Evolutionary conservation across 2,797 vertebrate species (phyloP), one percentile per base, ranked within the genome.

Genomic region (Fistularia tabacaria): DNA sequence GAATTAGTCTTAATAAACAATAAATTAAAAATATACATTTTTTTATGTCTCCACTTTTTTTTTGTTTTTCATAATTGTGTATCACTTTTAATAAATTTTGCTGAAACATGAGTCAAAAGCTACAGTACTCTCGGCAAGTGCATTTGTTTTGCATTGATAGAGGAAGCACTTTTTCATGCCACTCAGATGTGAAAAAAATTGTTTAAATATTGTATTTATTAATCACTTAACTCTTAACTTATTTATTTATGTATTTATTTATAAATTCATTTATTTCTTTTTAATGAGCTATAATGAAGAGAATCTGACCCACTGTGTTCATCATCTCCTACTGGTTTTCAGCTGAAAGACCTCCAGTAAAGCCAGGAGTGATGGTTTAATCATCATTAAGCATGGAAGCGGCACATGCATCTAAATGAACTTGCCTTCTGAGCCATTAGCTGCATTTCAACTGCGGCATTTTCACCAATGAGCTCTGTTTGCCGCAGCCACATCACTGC

Each of bases 391-490:
- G 58, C 52, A 40, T 50, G 38, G 54, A 57, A 51, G 59, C 54
- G 54, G 55, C 52, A 73, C 54, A 76, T 63, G 84, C 8, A 9
- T 66, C 69, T 64, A 80, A 87, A 80, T 63, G 40, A 87, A 88
- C 89, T 89, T 85, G 79, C 79, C 81, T 89, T 87, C 70, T 72
- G 71, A 86, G 74, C 83, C 82, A 79, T 88, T 90, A 75, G 14
- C 70, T 81, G 81, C 79, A 83, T 85, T 82, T 87, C 87, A 88
- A 85, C 87, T 85, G 81, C 59, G 59, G 73, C 79, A 80, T 87
- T 72, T 83, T 84, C 81, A 79, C 76, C 38, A 44, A 51, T 80
- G 80, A 85, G 75, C 76, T 69, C 64, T 46, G 81, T 84, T 75
- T 50, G 3, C 46, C 41, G 66, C 55, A 59, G 62, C 49, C 36